A percentile compares a stretch with the other conserved stretches of the same genome.
Conservation (phyloP, 1,140 invertebrate species). For the Nixonia krombeini region DNA sequence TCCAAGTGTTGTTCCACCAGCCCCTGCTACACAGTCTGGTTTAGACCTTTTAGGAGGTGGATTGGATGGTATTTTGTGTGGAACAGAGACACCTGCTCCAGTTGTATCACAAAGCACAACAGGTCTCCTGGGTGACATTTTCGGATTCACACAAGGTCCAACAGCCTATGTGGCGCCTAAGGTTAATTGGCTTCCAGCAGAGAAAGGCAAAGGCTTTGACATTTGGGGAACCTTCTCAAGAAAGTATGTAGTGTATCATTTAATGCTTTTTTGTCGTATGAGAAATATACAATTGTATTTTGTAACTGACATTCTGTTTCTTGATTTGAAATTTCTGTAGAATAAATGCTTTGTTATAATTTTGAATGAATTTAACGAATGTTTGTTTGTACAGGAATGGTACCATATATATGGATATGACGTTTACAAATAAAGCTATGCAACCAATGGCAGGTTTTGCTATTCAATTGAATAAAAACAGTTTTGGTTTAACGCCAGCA, state of each 20-base stretch:
- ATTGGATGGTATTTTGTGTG: slow-evolving; percentile 61
- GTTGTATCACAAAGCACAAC: slow-evolving; percentile 72
- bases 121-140: slow-evolving; percentile 91
- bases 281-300: no score
- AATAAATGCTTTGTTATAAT: no score
- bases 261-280: no score
- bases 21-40: slow-evolving; percentile 73
- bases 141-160: slow-evolving; percentile 82
- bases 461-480: slow-evolving; percentile 99
- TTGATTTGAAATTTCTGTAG: no score
- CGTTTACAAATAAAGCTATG: slow-evolving; percentile 98
- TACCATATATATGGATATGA: slow-evolving; percentile 96
- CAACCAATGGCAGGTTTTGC: slow-evolving; percentile 97
- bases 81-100: slow-evolving; percentile 64
- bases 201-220: slow-evolving; percentile 98
- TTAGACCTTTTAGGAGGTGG: slow-evolving; percentile 84
- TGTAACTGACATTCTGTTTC: no score
- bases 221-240: slow-evolving; percentile 96
- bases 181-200: slow-evolving; percentile 92
- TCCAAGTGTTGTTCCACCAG: slow-evolving; percentile 71
- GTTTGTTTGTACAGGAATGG: slow-evolving; percentile 76
- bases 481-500: slow-evolving; percentile 93
- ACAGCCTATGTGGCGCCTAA: slow-evolving; percentile 84
- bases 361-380: slow-evolving; percentile 12
- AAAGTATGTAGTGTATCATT: slow-evolving; percentile 66